Evolutionary conservation across 2,113 vertebrate species (phyloP), one percentile per base, ranked within the genome.

Genomic region (Mellivora capensis): DNA sequence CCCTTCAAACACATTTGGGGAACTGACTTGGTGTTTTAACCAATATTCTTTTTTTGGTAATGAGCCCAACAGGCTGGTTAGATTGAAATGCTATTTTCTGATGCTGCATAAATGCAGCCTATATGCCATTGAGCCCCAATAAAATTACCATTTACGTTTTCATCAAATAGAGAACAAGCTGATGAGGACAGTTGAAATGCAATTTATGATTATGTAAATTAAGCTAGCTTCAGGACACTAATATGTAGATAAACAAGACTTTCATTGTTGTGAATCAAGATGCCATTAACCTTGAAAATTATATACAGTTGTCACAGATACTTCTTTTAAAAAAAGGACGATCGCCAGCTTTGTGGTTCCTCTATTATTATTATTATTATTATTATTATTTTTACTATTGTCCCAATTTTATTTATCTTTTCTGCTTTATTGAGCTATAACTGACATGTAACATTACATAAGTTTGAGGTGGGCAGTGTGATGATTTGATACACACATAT

Each of bases 181-280:
- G 97, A 97, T 97, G 98, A 98, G 98, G 97, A 98, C 98, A 97
- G 98, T 98, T 98, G 95, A 97, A 97, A 98, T 98, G 97, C 98
- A 98, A 98, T 98, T 98, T 98, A 88, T 98, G 98, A 98, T 99
- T 98, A 98, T 98, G 98, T 90, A 98, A 98, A 99, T 98, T 64
- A 97, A 97, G 93, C 97, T 98, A 86, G 97, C 98, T 98, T 98
- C 97, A 90, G 98, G 97, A 96, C 85, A 92, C 89, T 97, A 91
- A 97, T 98, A 97, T 94, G 95, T 96, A 98, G 98, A 98, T 98
- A 97, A 98, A 98, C 72, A 98, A 95, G 98, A 97, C 96, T 98
- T 97, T 97, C 96, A 97, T 98, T 98, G 98, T 96, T 96, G 76
- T 97, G 94, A 98, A 98, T 98, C 97, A 98, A 98, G 98, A 98